Evolutionary conservation across 2,888 invertebrate genomes (phyloP).

Genomic region (Acheta domesticus): DNA sequence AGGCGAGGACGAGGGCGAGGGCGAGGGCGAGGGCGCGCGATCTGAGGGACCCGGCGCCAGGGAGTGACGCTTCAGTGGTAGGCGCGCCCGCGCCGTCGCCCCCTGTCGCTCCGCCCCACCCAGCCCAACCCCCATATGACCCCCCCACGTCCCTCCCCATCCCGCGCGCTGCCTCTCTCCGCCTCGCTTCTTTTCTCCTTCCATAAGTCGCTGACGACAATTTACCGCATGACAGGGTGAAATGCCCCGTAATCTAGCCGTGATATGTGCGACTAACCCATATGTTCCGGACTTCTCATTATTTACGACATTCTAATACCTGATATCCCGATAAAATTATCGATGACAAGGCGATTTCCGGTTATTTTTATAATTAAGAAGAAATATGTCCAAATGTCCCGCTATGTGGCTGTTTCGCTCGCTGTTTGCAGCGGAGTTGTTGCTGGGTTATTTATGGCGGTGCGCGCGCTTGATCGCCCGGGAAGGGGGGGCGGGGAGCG

Average conservation of each 20-base stretch:
- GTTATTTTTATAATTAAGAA: neutral
- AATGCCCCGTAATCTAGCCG: constrained; percentile 7
- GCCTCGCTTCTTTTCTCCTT: neutral
- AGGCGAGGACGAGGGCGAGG: too few species aligned
- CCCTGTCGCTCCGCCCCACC: neutral
- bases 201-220: neutral
- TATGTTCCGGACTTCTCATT: neutral
- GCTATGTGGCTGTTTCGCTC: neutral
- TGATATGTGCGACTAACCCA: constrained; percentile 10
- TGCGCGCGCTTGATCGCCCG: neutral
- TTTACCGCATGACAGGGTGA: constrained; percentile 18
- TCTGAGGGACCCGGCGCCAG: too few species aligned
- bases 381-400: constrained; percentile 9
- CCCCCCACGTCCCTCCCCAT: neutral
- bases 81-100: neutral
- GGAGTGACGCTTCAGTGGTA: too few species aligned
- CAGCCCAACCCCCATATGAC: neutral
- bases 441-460: neutral
- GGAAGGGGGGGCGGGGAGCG: neutral
- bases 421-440: constrained; percentile 1
- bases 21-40: too few species aligned
- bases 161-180: neutral
- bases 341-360: neutral
- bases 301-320: constrained; percentile 18
- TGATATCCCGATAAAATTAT: constrained; percentile 18